Conservation (phyloP, 2,888 invertebrate genomes). For the Opisthograptis luteolata region DNA sequence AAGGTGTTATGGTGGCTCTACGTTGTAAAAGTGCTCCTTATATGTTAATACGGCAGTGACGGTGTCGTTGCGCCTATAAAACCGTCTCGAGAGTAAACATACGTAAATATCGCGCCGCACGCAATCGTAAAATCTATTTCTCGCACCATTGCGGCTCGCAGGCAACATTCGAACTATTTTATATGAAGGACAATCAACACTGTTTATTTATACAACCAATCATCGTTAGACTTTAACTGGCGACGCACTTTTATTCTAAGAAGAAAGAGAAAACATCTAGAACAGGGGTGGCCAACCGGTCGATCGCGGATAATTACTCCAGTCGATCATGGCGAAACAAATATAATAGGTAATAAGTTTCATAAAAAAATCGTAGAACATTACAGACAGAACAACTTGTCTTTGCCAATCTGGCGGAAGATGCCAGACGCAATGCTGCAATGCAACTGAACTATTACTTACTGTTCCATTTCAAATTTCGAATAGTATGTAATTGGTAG, state of each 20-base stretch:
- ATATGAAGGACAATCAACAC: conserved; percentile 59
- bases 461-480: no score
- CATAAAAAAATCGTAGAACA: no score
- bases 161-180: conserved; percentile 61
- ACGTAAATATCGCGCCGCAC: conserved; percentile 79
- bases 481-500: no score
- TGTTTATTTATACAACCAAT: conserved; percentile 40
- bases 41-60: conserved; percentile 63
- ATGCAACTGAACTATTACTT: no score
- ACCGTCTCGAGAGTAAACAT: conserved; percentile 79
- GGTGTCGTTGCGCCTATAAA: conserved; percentile 83
- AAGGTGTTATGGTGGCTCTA: conserved; percentile 35
- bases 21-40: conserved; percentile 59
- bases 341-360: no score
- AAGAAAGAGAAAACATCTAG: no score
- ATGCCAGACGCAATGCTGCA: no score
- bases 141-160: conserved; percentile 66
- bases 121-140: conserved; percentile 83
- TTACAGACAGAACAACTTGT: no score
- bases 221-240: conserved; percentile 30
- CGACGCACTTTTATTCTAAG: conserved; percentile 10
- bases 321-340: no score
- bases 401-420: no score
- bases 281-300: no score
- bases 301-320: no score